Evolutionary conservation across 2,113 vertebrate species (phyloP).

Genomic region (Okapia johnstoni): DNA sequence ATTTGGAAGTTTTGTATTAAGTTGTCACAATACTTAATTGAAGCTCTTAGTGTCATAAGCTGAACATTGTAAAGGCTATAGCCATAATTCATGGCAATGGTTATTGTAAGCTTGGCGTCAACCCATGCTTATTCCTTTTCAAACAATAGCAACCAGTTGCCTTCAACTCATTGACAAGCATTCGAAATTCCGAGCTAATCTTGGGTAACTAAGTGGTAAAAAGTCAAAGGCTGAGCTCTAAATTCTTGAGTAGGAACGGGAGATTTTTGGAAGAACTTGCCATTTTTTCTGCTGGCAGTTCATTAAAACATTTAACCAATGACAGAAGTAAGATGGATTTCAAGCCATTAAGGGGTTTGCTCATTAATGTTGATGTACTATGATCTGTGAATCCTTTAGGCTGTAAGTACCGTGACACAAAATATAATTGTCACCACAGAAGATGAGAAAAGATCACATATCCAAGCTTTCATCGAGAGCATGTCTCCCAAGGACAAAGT

Average conservation of each 20-base stretch:
- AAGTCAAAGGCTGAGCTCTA: neutral
- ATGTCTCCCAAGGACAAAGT: conserved; percentile 92
- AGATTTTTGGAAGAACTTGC: neutral
- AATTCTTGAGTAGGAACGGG: neutral
- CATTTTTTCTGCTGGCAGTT: neutral
- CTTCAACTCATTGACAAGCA: neutral
- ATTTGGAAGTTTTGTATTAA: conserved; percentile 12
- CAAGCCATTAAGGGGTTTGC: neutral
- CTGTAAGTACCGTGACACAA: conserved; percentile 92
- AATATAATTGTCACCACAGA: conserved; percentile 87
- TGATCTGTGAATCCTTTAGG: conserved; percentile 79
- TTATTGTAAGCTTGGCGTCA: neutral
- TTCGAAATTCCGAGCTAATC: neutral
- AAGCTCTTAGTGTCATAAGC: neutral
- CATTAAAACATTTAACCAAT: neutral
- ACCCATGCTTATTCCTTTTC: neutral
- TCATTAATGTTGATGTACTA: neutral
- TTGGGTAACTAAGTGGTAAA: neutral
- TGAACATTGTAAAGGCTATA: neutral
- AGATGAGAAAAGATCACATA: conserved; percentile 90
- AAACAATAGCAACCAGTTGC: neutral
- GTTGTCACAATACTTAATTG: neutral
- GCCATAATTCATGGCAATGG: neutral
- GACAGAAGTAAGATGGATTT: neutral
- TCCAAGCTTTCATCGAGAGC: conserved; percentile 87